Percentiles rank a stretch among this genome's conserved stretches.
These are phyloP conservation scores for Marasmarcha lunaedactyla DNA, from an alignment of 2,888 invertebrate genomes.

Conservation along the genomic window DNA sequence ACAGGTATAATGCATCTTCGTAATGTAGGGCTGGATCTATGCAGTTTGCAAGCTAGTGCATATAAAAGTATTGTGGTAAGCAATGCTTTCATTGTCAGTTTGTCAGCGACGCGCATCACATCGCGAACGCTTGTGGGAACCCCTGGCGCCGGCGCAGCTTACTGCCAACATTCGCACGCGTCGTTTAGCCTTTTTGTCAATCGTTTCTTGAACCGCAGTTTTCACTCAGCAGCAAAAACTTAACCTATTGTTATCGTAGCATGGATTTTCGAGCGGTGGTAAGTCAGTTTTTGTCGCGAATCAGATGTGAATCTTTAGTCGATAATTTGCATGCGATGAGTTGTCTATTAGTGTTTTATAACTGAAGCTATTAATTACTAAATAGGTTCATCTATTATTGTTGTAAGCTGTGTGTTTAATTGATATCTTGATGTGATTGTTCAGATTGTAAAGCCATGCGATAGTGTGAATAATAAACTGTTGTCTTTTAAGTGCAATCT, in stretches of 20 bases:
- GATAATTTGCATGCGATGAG: slow-evolving; percentile 16
- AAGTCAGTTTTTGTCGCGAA: slow-evolving; percentile 29
- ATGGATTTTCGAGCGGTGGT: slow-evolving; percentile 57
- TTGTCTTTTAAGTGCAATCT: slow-evolving; percentile 1
- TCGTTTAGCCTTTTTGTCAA: slow-evolving; percentile 31
- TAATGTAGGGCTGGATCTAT: slow-evolving; percentile 14
- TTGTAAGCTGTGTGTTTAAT: not conserved
- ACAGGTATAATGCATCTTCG: slow-evolving; percentile 21
- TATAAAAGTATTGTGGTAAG: slow-evolving; percentile 55
- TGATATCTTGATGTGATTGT: not conserved
- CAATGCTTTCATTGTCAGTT: slow-evolving; percentile 47
- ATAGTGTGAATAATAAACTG: not conserved
- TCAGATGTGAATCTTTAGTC: slow-evolving; percentile 17
- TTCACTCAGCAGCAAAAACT: slow-evolving; percentile 36
- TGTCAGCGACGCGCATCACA: slow-evolving; percentile 33
- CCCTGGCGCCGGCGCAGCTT: slow-evolving; percentile 22
- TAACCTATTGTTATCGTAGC: slow-evolving; percentile 31
- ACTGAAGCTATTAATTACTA: not conserved
- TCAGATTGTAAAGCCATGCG: not conserved
- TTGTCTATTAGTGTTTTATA: slow-evolving; percentile 5
- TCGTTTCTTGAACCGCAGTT: slow-evolving; percentile 35
- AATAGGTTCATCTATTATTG: not conserved
- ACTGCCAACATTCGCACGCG: slow-evolving; percentile 30
- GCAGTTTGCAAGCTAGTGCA: slow-evolving; percentile 28
- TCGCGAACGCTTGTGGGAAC: slow-evolving; percentile 27